Percentiles rank a stretch among this genome's conserved stretches.
Evolutionary conservation across 2,113 vertebrate species (phyloP).

Genomic region (rat (Rattus norvegicus)): DNA sequence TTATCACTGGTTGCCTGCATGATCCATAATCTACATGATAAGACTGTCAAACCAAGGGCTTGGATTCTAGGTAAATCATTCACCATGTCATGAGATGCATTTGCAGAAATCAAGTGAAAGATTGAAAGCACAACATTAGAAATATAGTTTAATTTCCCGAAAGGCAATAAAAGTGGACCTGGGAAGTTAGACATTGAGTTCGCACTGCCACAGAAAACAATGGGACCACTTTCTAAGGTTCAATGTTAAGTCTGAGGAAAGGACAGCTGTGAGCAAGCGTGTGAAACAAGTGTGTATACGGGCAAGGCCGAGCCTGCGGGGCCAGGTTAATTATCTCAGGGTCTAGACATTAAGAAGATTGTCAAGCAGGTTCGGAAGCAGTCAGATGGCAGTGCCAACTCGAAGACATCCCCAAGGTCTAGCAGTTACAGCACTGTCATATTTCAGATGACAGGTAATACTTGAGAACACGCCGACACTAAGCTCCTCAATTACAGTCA

Average conservation of each 20-base stretch:
- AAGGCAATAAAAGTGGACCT: conserved; percentile 38
- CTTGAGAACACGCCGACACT: conserved; percentile 80
- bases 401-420: conserved; percentile 85
- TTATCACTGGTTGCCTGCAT: background rate
- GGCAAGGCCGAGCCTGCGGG: conserved; percentile 84
- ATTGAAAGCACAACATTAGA: conserved; percentile 53
- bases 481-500: conserved; percentile 89
- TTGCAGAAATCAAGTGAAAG: conserved; percentile 46
- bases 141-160: conserved; percentile 78
- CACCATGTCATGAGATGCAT: conserved; percentile 7
- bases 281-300: conserved; percentile 85
- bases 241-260: conserved; percentile 75
- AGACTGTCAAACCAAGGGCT: background rate
- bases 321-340: conserved; percentile 90
- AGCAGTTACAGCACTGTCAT: conserved; percentile 85
- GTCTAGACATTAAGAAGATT: conserved; percentile 83
- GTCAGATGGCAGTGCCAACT: conserved; percentile 85
- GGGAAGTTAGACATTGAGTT: conserved; percentile 42
- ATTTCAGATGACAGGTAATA: conserved; percentile 90
- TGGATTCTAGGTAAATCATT: conserved; percentile 6
- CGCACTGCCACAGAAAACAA: conserved; percentile 73
- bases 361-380: conserved; percentile 83
- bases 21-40: background rate
- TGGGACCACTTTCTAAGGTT: conserved; percentile 75
- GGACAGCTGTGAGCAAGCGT: conserved; percentile 84